Conservation (phyloP, 2,888 invertebrate species). For the Drosophila prostipennis region DNA sequence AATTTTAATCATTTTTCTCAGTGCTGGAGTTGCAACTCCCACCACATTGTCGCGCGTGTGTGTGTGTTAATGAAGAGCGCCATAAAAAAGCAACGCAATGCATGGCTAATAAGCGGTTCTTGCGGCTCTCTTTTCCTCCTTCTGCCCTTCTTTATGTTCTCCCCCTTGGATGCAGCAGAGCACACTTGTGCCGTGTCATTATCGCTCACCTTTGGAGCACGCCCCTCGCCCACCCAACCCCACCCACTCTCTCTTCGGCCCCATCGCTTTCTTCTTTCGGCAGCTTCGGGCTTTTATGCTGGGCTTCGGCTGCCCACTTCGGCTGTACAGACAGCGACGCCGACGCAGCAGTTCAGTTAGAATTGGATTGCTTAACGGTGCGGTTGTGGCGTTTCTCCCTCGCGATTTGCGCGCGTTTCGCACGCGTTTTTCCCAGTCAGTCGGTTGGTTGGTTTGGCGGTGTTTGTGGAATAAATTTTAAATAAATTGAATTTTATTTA, state of each 20-base stretch:
- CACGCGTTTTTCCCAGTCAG: constrained; percentile 37
- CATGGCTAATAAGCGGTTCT: constrained; percentile 72
- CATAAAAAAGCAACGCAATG: constrained; percentile 50
- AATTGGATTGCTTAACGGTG: constrained; percentile 80
- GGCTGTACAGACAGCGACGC: constrained; percentile 58
- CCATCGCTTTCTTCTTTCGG: constrained; percentile 44
- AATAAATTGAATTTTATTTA: constrained; percentile 43
- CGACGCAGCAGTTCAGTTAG: constrained; percentile 74
- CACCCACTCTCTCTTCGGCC: constrained; percentile 14
- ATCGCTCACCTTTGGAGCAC: constrained; percentile 43
- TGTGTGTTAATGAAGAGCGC: constrained; percentile 62
- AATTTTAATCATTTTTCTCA: background rate
- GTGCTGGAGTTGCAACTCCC: constrained; percentile 29
- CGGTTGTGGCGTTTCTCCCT: constrained; percentile 60
- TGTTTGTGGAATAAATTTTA: constrained; percentile 37
- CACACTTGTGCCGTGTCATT: constrained; percentile 63
- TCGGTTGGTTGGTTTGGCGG: constrained; percentile 14
- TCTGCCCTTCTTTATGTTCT: constrained; percentile 5
- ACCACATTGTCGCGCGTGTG: constrained; percentile 33
- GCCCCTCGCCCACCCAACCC: constrained; percentile 2
- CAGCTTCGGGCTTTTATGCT: constrained; percentile 59
- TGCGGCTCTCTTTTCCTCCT: constrained; percentile 16
- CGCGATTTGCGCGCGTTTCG: constrained; percentile 55
- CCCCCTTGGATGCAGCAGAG: constrained; percentile 28
- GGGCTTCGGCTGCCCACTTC: constrained; percentile 63